Conservation (phyloP, 2,113 vertebrate genomes). For the Tetrao urogallus region DNA sequence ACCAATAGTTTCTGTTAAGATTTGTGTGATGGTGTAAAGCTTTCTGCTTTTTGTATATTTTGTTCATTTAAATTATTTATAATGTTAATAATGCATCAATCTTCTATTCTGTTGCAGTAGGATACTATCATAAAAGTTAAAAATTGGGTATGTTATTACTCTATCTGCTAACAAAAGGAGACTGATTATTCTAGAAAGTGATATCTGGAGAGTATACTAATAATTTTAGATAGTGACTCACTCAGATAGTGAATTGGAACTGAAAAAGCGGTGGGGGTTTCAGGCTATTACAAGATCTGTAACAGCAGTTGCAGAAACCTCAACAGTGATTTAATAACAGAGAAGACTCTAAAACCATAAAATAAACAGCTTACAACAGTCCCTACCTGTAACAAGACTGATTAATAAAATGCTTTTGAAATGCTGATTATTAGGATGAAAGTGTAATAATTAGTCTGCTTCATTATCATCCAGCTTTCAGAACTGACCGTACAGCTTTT, state of each 20-base stretch:
- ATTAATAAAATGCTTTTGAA: conserved; percentile 50
- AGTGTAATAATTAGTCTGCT: background rate
- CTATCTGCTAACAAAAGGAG: conserved; percentile 17
- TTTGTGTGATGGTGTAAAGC: background rate
- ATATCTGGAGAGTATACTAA: conserved; percentile 33
- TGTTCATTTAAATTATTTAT: conserved; percentile 52
- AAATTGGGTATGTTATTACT: conserved; percentile 36
- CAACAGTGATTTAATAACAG: background rate
- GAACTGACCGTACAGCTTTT: background rate
- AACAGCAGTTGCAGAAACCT: background rate
- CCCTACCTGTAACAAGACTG: background rate
- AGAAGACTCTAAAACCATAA: background rate
- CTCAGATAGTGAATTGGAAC: conserved; percentile 11
- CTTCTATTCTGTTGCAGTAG: background rate
- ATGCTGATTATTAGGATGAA: conserved; percentile 36
- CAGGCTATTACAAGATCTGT: conserved; percentile 11
- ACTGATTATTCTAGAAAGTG: conserved; percentile 24
- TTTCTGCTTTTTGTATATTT: conserved; percentile 24
- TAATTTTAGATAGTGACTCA: conserved; percentile 39
- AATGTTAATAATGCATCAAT: conserved; percentile 43
- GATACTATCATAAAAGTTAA: background rate
- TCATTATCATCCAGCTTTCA: conserved; percentile 30
- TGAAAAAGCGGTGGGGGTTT: background rate
- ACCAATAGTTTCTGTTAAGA: background rate
- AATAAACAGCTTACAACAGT: background rate